Evolutionary conservation across 1,140 invertebrate genomes (phyloP).

Genomic region (Venustaconcha ellipsiformis): DNA sequence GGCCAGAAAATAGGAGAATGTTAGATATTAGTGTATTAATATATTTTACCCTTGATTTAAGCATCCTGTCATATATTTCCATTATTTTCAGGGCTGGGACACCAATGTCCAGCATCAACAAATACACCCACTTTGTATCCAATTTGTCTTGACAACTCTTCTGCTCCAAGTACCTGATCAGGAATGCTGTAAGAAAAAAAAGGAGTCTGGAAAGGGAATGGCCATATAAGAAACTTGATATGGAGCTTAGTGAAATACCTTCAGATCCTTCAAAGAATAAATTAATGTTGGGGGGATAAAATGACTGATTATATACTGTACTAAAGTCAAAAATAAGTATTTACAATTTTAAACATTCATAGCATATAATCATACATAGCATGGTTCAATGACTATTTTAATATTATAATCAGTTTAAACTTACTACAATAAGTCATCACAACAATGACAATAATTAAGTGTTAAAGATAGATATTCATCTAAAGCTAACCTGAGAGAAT

Average conservation of each 20-base stretch:
- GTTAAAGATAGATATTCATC: too few species aligned
- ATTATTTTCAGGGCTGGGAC: conserved; percentile 67
- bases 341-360: too few species aligned
- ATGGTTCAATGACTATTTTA: too few species aligned
- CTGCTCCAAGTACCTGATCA: conserved; percentile 70
- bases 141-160: conserved; percentile 60
- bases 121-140: conserved; percentile 67
- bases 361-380: too few species aligned
- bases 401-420: too few species aligned
- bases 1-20: background rate
- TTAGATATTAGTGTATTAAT: background rate
- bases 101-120: conserved; percentile 67
- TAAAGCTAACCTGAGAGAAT: too few species aligned
- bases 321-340: background rate
- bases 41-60: conserved; percentile 65
- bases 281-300: background rate
- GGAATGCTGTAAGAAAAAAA: conserved; percentile 65
- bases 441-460: too few species aligned
- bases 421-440: too few species aligned
- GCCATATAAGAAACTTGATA: background rate
- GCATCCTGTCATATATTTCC: conserved; percentile 71
- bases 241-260: background rate
- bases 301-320: background rate
- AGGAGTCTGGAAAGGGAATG: background rate
- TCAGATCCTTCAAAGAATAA: background rate